Conservation (phyloP, 1,140 invertebrate genomes). For the Drosophila lini region DNA sequence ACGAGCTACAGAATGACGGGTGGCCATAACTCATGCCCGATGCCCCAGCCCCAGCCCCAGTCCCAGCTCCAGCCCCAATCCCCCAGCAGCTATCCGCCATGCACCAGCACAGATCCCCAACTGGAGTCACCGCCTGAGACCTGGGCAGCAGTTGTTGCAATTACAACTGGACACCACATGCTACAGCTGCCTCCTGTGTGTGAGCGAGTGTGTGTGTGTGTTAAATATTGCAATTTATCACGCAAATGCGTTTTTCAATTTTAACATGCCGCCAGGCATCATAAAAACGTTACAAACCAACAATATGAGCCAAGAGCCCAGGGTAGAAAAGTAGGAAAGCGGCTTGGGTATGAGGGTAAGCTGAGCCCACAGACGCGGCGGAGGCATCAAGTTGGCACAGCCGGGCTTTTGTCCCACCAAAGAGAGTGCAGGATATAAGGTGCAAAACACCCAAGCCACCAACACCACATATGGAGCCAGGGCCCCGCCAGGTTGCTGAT, state of each 20-base stretch:
- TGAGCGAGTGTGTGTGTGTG: slow-evolving; percentile 53
- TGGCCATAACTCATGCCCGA: slow-evolving; percentile 79
- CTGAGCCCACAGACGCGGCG: slow-evolving; percentile 39
- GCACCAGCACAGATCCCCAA: slow-evolving; percentile 19
- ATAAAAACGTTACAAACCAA: slow-evolving; percentile 84
- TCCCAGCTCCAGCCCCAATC: slow-evolving; percentile 25
- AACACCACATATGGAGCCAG: slow-evolving; percentile 28
- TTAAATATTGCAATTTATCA: slow-evolving; percentile 85
- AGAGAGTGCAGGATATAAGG: slow-evolving; percentile 41
- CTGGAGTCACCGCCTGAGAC: slow-evolving; percentile 50
- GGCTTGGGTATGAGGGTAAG: slow-evolving; percentile 38
- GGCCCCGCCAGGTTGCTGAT: slow-evolving; percentile 30
- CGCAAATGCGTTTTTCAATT: slow-evolving; percentile 85
- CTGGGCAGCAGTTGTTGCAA: slow-evolving; percentile 73
- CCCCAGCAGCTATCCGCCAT: slow-evolving; percentile 14
- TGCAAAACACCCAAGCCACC: slow-evolving; percentile 42
- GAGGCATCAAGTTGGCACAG: slow-evolving; percentile 18
- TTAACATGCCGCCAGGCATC: slow-evolving; percentile 84
- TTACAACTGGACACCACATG: slow-evolving; percentile 82
- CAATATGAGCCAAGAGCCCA: slow-evolving; percentile 73
- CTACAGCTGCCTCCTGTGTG: slow-evolving; percentile 72
- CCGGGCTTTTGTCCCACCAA: slow-evolving; percentile 8
- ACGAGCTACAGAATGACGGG: slow-evolving; percentile 78
- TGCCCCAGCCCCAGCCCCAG: slow-evolving; percentile 41
- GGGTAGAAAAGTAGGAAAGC: slow-evolving; percentile 36